Percentiles rank a stretch among this genome's conserved stretches.
Conservation (phyloP, 2,888 invertebrate species). For the Dastarcus helophoroides region DNA sequence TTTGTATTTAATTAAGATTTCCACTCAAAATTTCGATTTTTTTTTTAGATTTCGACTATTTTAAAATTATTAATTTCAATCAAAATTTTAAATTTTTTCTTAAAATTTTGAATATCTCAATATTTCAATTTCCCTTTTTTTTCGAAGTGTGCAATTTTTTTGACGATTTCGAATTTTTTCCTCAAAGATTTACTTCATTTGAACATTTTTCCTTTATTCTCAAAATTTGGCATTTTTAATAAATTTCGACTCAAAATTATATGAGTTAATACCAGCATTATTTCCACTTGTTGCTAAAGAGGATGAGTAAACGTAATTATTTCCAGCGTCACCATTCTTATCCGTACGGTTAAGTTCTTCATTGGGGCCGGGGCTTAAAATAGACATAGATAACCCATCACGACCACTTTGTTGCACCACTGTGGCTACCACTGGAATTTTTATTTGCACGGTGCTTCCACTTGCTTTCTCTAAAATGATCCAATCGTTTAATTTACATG, state of each 20-base stretch:
- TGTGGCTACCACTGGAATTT: slow-evolving; percentile 36
- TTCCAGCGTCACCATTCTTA: slow-evolving; percentile 6
- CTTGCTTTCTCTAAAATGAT: background rate
- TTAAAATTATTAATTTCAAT: too few relatives aligned
- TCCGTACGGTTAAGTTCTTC: slow-evolving; percentile 14
- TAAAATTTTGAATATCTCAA: too few relatives aligned
- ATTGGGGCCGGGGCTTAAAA: slow-evolving; percentile 32
- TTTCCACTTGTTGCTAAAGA: slow-evolving; percentile 4
- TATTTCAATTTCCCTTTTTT: too few relatives aligned
- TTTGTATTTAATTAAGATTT: too few relatives aligned
- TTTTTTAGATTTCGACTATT: too few relatives aligned
- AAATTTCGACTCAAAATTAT: background rate
- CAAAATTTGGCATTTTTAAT: too few relatives aligned
- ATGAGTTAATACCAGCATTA: background rate
- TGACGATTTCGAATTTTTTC: too few relatives aligned
- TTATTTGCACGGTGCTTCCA: slow-evolving; percentile 28
- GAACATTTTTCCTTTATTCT: too few relatives aligned
- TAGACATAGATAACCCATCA: slow-evolving; percentile 32
- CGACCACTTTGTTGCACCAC: slow-evolving; percentile 32
- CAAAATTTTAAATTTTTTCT: too few relatives aligned
- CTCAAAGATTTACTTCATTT: too few relatives aligned
- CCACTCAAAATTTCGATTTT: too few relatives aligned
- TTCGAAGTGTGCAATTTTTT: too few relatives aligned
- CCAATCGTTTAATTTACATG: background rate
- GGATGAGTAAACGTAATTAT: slow-evolving; percentile 7